These are phyloP conservation scores for Pseudorhiza aurosa DNA, from an alignment of 30 jellyfish, hydroid and myxozoan genomes.

Conservation along the genomic window DNA sequence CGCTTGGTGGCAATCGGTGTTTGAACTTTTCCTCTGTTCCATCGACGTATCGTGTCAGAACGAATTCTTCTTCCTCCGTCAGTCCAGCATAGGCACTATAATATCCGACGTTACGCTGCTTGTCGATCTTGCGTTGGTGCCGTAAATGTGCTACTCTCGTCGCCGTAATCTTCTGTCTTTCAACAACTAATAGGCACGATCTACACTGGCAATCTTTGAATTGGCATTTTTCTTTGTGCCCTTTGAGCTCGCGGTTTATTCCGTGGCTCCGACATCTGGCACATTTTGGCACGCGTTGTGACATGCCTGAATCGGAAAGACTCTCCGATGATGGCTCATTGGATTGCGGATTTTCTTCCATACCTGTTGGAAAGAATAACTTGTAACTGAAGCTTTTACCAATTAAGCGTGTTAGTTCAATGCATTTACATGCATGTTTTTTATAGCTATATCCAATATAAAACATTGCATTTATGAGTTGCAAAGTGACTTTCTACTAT, in stretches of 20 bases:
- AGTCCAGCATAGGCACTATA: slow-evolving; percentile 49
- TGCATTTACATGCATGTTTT: too few relatives aligned
- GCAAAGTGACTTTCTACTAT: too few relatives aligned
- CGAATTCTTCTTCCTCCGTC: slow-evolving; percentile 88
- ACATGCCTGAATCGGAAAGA: slow-evolving; percentile 21
- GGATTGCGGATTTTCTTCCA: slow-evolving; percentile 19
- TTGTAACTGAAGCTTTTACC: too few relatives aligned
- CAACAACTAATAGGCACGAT: slow-evolving; percentile 88
- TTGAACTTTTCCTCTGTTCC: slow-evolving; percentile 32
- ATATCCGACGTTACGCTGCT: slow-evolving; percentile 63
- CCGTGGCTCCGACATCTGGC: slow-evolving; percentile 96
- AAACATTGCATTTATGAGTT: too few relatives aligned
- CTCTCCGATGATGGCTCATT: slow-evolving; percentile 17
- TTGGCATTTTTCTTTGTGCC: slow-evolving; percentile 94
- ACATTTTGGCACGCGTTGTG: slow-evolving; percentile 88
- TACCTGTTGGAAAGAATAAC: not conserved
- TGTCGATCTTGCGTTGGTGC: slow-evolving; percentile 88
- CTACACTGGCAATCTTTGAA: slow-evolving; percentile 94
- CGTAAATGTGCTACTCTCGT: slow-evolving; percentile 96
- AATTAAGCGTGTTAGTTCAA: too few relatives aligned
- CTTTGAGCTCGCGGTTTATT: slow-evolving; percentile 82
- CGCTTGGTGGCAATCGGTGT: slow-evolving; percentile 18
- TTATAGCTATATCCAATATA: too few relatives aligned
- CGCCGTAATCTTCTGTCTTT: slow-evolving; percentile 94
- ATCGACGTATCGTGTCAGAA: slow-evolving; percentile 57